phyloP scores from a whole-genome alignment of 2,113 vertebrate species.

The Fulica atra region DNA sequence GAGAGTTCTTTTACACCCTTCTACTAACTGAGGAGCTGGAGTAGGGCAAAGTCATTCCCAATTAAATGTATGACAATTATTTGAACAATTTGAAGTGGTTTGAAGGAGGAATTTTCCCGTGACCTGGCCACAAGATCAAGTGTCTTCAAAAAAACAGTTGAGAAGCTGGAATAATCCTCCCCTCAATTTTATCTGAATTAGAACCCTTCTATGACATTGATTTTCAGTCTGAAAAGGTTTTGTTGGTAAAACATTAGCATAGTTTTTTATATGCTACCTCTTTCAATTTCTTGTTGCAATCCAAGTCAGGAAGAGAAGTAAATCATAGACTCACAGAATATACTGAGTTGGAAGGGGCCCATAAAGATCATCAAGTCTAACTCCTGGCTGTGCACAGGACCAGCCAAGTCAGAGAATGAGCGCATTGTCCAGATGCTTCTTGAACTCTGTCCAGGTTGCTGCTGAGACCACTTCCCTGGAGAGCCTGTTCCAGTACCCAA shows the following conservation, averaged over 20 bases:
- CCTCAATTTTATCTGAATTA: not conserved
- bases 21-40: not conserved
- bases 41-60: not conserved
- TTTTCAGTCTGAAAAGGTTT: not conserved
- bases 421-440: no score
- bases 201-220: not conserved
- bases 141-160: not conserved
- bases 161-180: not conserved
- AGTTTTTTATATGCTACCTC: not conserved
- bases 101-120: not conserved
- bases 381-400: no score
- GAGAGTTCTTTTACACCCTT: not conserved
- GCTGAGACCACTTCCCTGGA: no score
- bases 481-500: no score
- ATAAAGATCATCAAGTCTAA: no score
- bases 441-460: no score
- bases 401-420: no score
- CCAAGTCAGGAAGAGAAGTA: not conserved
- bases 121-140: not conserved
- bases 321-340: no score
- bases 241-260: not conserved
- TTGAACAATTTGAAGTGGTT: not conserved
- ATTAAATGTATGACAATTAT: not conserved
- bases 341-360: no score
- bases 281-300: not conserved